phyloP scores from a whole-genome alignment of 2,797 vertebrate genomes.

The Melopsittacus undulatus region DNA sequence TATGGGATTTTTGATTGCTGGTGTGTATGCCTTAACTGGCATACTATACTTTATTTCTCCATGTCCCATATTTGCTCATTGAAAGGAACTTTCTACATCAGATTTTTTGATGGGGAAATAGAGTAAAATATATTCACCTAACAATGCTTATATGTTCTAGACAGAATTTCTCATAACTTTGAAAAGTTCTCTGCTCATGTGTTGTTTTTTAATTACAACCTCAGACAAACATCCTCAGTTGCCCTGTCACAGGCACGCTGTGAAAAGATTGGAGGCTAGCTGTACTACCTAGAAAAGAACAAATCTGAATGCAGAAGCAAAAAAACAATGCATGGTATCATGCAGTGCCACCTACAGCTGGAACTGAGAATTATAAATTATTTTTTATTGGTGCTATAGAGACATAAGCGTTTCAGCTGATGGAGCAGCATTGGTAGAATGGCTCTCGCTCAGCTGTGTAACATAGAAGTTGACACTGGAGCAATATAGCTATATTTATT shows the following conservation, averaged over 20 bases:
- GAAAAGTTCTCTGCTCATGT: constrained; percentile 1
- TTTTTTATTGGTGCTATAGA: not conserved
- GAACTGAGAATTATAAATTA: not conserved
- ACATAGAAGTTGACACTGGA: not conserved
- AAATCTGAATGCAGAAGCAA: not conserved
- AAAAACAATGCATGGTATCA: not conserved
- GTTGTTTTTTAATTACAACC: not conserved
- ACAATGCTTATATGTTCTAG: constrained; percentile 25
- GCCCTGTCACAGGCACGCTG: not conserved
- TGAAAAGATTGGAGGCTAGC: not conserved
- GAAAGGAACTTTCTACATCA: constrained; percentile 33
- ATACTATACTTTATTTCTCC: constrained; percentile 28
- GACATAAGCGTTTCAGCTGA: not conserved
- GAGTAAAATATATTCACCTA: constrained; percentile 53
- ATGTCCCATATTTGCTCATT: not conserved
- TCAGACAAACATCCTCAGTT: not conserved
- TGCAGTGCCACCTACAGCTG: not conserved
- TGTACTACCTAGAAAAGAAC: not conserved
- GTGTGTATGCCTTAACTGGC: constrained; percentile 12
- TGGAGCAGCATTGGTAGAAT: not conserved
- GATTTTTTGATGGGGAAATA: constrained; percentile 63
- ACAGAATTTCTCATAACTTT: constrained; percentile 33
- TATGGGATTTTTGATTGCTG: constrained; percentile 47
- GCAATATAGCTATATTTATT: not conserved
- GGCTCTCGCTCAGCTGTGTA: not conserved